A percentile compares a stretch with the other conserved stretches of the same genome.
Evolutionary conservation across 2,797 vertebrate genomes (phyloP).

Genomic region (Cichlasoma orientale): DNA sequence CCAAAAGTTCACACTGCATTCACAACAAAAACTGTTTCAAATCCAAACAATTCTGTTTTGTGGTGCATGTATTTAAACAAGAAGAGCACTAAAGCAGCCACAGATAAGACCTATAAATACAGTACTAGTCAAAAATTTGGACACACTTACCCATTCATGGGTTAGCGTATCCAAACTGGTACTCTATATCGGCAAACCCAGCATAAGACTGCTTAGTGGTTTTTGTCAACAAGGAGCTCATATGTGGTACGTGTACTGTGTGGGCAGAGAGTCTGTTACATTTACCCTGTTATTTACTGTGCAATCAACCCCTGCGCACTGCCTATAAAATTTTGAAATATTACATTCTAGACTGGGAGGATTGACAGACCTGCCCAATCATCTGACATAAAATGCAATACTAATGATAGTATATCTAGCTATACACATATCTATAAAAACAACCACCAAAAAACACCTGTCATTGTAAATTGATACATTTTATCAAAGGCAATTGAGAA

Average conservation of each 20-base stretch:
- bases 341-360: no score
- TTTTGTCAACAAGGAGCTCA: conserved; percentile 21
- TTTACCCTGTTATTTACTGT: background rate
- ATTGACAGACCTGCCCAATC: background rate
- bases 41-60: conserved; percentile 12
- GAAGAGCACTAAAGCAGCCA: background rate
- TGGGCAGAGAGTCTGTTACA: background rate
- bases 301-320: background rate
- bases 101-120: conserved; percentile 7
- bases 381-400: background rate
- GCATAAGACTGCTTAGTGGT: background rate
- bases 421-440: background rate
- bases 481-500: background rate
- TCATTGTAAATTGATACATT: background rate
- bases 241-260: conserved; percentile 10
- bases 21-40: background rate
- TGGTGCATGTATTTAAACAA: conserved; percentile 9
- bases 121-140: no score
- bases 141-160: no score
- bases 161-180: no score
- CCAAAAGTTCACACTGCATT: background rate
- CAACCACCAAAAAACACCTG: background rate
- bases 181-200: conserved; percentile 7
- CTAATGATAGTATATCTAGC: no score
- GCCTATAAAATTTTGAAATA: background rate